Base-by-base conservation (phyloP, 2,113 vertebrate species). In the Cyanocitta stelleri region DNA sequence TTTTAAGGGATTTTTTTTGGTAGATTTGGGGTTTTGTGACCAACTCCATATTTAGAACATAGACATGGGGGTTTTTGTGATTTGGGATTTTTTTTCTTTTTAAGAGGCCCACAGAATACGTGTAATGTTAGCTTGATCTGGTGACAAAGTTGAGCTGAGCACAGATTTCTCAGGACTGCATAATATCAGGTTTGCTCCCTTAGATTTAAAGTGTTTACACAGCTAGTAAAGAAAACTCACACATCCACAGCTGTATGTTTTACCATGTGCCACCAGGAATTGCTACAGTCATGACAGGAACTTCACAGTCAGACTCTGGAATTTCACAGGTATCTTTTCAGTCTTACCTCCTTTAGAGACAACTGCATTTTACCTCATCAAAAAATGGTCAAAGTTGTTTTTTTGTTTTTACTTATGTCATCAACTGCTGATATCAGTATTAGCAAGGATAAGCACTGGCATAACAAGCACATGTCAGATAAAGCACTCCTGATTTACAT, bases 11-110 rank as follows among this genome's bases (percentile, higher is more conserved):
- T 1, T 43, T 69, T 69, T 77, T 69, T 72, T 17, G 18, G 17
- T 44, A 59, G 56, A 41, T 78, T 71, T 7, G 1, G 19, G 16
- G 4, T 2, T 69, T 62, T 69, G 29, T 1, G 3, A 32, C 44
- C 19, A 68, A 17, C 19, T 67, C 37, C 12, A 8, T 59, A 39
- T 69, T 87, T 85, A 85, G 33, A 59, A 69, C 6, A n/a, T 13
- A 29, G 8, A 24, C 14, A 2, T 30, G 10, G 0, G 9, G 0
- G 1, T 2, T 21, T 73, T 24, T 7, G 20, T 67, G 16, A 6
- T 52, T 74, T 61, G 6, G 3, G 2, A 18, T 49, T 39, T 23
- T 46, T 54, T 44, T 56, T 49, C 29, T 73, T 84, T 78, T 48
- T 22, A 39, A 14, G 3, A 43, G 16, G 10, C 17, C n/a, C 39